Conservation (phyloP, 2,113 vertebrate genomes). For the Thoracochromis brauschi region DNA sequence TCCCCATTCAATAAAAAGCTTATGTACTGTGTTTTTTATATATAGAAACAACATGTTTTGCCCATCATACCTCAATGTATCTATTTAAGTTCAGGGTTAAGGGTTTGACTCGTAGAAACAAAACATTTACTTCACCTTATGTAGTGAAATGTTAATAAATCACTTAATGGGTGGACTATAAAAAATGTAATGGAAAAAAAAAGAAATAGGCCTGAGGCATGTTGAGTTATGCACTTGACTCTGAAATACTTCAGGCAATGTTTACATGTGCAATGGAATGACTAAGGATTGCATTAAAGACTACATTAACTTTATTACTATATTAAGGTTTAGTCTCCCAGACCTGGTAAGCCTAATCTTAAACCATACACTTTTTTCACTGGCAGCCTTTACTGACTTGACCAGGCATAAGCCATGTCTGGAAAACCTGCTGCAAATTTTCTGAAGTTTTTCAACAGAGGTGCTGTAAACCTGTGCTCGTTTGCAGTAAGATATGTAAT, state of each 20-base stretch:
- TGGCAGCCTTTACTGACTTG: background rate
- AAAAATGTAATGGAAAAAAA: background rate
- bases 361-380: background rate
- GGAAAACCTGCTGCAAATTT: background rate
- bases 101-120: background rate
- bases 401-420: background rate
- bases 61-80: constrained; percentile 9
- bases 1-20: background rate
- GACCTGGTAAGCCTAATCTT: background rate
- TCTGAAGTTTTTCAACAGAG: background rate
- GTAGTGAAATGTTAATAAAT: background rate
- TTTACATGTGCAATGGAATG: background rate
- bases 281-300: background rate
- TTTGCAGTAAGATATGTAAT: background rate
- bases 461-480: background rate
- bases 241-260: background rate
- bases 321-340: background rate
- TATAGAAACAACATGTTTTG: background rate
- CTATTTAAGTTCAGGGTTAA: background rate
- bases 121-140: background rate
- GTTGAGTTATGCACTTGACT: background rate
- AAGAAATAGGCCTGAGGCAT: background rate
- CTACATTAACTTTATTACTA: background rate
- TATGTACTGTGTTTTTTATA: background rate
- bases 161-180: background rate